Percentiles rank a stretch among this genome's conserved stretches.
Conservation (phyloP, 1,140 invertebrate genomes). For the Episyrphus balteatus region DNA sequence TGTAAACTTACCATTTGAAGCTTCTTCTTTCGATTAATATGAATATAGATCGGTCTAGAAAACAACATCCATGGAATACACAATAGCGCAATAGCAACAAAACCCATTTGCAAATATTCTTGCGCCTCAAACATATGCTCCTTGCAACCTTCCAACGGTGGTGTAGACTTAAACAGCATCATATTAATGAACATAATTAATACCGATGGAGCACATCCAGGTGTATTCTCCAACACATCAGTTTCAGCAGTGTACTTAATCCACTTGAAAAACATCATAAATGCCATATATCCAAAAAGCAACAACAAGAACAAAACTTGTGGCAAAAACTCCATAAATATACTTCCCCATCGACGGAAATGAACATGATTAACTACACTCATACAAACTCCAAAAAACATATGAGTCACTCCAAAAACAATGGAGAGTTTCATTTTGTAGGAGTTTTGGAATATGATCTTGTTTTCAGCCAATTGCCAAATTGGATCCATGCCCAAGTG, state of each 20-base stretch:
- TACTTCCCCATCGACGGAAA: slow-evolving; percentile 64
- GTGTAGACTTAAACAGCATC: slow-evolving; percentile 52
- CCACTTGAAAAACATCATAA: slow-evolving; percentile 92
- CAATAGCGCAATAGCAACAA: slow-evolving; percentile 52
- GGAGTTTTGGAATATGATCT: slow-evolving; percentile 89
- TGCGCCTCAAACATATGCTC: slow-evolving; percentile 51
- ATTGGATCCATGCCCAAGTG: slow-evolving; percentile 79
- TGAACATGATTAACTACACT: slow-evolving; percentile 83
- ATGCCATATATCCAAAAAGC: slow-evolving; percentile 91
- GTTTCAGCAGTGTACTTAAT: slow-evolving; percentile 40
- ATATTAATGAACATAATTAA: slow-evolving; percentile 74
- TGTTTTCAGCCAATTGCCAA: slow-evolving; percentile 86
- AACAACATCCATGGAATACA: slow-evolving; percentile 74
- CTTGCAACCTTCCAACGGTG: slow-evolving; percentile 41
- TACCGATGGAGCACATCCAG: slow-evolving; percentile 59
- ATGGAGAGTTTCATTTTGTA: slow-evolving; percentile 99
- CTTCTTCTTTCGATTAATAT: slow-evolving; percentile 6
- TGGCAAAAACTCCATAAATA: slow-evolving; percentile 86
- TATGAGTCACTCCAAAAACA: slow-evolving; percentile 89
- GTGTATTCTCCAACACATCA: slow-evolving; percentile 32
- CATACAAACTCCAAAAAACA: slow-evolving; percentile 89
- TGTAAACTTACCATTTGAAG: slow-evolving; percentile 2
- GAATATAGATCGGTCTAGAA: slow-evolving; percentile 63
- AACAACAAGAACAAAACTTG: slow-evolving; percentile 80
- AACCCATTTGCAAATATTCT: slow-evolving; percentile 47